phyloP scores from a whole-genome alignment of 2,888 invertebrate species.

The Sabatieria punctata region DNA sequence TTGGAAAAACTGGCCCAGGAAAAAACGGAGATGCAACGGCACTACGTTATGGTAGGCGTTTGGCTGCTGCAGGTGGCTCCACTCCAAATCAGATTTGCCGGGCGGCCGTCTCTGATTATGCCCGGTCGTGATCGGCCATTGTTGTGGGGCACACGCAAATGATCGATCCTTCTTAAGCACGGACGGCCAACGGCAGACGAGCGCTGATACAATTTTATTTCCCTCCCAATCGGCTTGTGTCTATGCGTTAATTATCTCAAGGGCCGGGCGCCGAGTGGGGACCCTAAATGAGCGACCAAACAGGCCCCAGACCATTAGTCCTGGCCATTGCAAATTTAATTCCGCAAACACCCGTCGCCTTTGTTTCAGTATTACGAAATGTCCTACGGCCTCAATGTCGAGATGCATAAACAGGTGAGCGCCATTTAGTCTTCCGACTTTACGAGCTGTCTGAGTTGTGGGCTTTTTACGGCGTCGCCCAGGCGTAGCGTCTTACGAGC shows the following conservation, averaged over 20 bases:
- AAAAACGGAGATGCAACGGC: slow-evolving; percentile 95
- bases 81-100: too few species aligned
- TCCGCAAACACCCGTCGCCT: not conserved
- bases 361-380: slow-evolving; percentile 59
- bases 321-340: not conserved
- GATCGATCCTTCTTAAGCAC: not conserved
- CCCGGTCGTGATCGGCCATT: not conserved
- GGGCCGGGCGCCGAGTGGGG: not conserved
- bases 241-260: slow-evolving; percentile 5
- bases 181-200: not conserved
- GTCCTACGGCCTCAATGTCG: slow-evolving; percentile 83
- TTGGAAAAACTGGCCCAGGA: slow-evolving; percentile 91
- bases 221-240: not conserved
- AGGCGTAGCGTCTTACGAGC: too few species aligned
- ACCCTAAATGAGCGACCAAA: not conserved
- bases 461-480: too few species aligned
- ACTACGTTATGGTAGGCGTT: slow-evolving; percentile 85
- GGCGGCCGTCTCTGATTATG: not conserved
- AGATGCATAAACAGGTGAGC: slow-evolving; percentile 82
- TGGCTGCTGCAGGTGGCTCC: too few species aligned
- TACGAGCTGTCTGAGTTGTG: too few species aligned
- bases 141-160: not conserved
- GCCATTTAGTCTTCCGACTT: slow-evolving; percentile 1
- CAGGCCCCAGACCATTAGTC: not conserved
- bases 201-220: slow-evolving; percentile 6